A percentile compares a stretch with the other conserved stretches of the same genome.
These are phyloP conservation scores for Dolichomitus sp. DNA, from an alignment of 2,888 invertebrate genomes.

Conservation along the genomic window DNA sequence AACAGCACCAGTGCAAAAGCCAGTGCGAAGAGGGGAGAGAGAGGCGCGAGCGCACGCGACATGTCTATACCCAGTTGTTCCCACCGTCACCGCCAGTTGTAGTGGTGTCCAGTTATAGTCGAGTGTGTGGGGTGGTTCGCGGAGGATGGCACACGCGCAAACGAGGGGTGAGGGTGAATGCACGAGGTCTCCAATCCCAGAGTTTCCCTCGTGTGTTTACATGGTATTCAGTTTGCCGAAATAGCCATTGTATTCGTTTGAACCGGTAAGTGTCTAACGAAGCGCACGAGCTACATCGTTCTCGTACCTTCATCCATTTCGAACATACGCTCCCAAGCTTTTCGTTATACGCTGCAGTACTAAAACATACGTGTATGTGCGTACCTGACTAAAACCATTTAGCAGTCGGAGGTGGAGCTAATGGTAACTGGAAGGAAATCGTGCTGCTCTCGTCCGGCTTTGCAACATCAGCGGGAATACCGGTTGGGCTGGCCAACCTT, in stretches of 20 bases:
- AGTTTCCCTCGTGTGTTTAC: slow-evolving; percentile 68
- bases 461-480: slow-evolving; percentile 10
- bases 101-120: slow-evolving; percentile 18
- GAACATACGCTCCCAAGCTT: slow-evolving; percentile 37
- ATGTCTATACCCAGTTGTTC: slow-evolving; percentile 26
- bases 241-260: slow-evolving; percentile 77
- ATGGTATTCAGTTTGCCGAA: slow-evolving; percentile 69
- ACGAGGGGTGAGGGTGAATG: slow-evolving; percentile 5
- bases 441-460: background rate
- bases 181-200: slow-evolving; percentile 29
- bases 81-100: slow-evolving; percentile 24
- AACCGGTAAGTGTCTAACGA: slow-evolving; percentile 75
- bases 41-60: slow-evolving; percentile 26
- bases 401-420: slow-evolving; percentile 5
- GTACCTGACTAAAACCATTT: slow-evolving; percentile 35
- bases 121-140: background rate
- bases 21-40: background rate
- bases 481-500: background rate
- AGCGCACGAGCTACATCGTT: slow-evolving; percentile 70
- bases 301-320: slow-evolving; percentile 47
- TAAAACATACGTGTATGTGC: slow-evolving; percentile 51
- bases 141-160: slow-evolving; percentile 4
- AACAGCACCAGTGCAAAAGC: background rate
- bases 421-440: slow-evolving; percentile 1
- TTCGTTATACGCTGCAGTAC: slow-evolving; percentile 37